These are phyloP conservation scores for Meghimatium bilineatum DNA, from an alignment of 2,888 invertebrate genomes.

Conservation along the genomic window DNA sequence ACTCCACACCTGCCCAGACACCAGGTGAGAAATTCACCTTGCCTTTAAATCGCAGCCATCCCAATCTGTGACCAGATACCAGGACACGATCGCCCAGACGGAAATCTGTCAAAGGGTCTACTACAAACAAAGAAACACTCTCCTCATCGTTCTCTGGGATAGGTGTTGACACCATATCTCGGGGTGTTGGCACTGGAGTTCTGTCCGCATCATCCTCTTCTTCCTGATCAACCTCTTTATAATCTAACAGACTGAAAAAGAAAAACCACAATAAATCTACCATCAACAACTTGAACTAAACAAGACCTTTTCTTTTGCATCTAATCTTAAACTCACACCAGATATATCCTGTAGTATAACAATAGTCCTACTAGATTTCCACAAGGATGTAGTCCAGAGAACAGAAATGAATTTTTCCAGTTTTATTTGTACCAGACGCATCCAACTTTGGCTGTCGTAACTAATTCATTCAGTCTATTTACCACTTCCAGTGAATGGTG, in stretches of 20 bases:
- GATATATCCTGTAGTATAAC: too few relatives aligned
- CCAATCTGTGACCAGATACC: slow-evolving; percentile 60
- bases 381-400: too few relatives aligned
- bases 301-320: too few relatives aligned
- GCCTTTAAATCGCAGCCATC: slow-evolving; percentile 68
- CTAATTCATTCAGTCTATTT: too few relatives aligned
- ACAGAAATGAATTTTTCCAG: too few relatives aligned
- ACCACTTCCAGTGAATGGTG: too few relatives aligned
- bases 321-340: too few relatives aligned
- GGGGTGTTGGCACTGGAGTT: slow-evolving; percentile 62
- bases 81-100: slow-evolving; percentile 65
- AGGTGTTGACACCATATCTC: slow-evolving; percentile 52
- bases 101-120: slow-evolving; percentile 64
- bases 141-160: slow-evolving; percentile 45
- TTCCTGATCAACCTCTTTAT: slow-evolving; percentile 50
- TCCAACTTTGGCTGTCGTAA: too few relatives aligned
- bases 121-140: slow-evolving; percentile 51
- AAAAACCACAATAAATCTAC: not conserved
- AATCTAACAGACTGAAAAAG: slow-evolving; percentile 12
- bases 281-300: too few relatives aligned
- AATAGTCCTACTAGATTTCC: too few relatives aligned
- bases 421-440: too few relatives aligned
- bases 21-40: slow-evolving; percentile 69
- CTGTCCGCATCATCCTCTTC: slow-evolving; percentile 57
- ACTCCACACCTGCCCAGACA: slow-evolving; percentile 71